These are phyloP conservation scores for Noctua janthe DNA, from an alignment of 2,888 invertebrate species.

Conservation along the genomic window DNA sequence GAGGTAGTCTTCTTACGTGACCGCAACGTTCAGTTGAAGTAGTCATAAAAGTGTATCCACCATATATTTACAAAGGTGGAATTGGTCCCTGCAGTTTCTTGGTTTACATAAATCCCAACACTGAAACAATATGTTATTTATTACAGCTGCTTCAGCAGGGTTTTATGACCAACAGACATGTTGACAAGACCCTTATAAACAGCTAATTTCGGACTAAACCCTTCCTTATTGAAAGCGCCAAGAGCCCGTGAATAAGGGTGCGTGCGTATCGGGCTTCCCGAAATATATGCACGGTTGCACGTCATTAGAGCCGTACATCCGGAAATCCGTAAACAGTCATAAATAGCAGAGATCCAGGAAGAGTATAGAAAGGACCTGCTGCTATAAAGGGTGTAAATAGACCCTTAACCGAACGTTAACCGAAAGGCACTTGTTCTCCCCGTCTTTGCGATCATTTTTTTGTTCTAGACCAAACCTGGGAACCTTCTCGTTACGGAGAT, in stretches of 20 bases:
- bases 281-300: constrained; percentile 3
- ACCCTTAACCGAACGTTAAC: too few relatives aligned
- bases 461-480: too few relatives aligned
- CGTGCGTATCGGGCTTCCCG: constrained; percentile 3
- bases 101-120: background rate
- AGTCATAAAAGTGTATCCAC: background rate
- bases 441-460: too few relatives aligned
- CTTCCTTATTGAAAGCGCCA: constrained; percentile 11
- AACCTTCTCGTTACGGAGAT: too few relatives aligned
- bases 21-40: background rate
- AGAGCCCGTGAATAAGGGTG: constrained; percentile 12
- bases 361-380: background rate
- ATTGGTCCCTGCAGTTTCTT: background rate
- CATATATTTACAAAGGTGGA: background rate
- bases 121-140: background rate
- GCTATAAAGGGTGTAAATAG: too few relatives aligned
- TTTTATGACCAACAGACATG: background rate
- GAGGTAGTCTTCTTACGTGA: background rate
- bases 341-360: constrained; percentile 1
- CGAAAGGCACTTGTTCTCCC: too few relatives aligned
- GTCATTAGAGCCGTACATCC: background rate
- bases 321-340: constrained; percentile 7
- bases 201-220: background rate
- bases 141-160: background rate
- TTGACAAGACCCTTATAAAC: constrained; percentile 3